Evolutionary conservation across 2,888 invertebrate genomes (phyloP).

Genomic region (Acleris emargana): DNA sequence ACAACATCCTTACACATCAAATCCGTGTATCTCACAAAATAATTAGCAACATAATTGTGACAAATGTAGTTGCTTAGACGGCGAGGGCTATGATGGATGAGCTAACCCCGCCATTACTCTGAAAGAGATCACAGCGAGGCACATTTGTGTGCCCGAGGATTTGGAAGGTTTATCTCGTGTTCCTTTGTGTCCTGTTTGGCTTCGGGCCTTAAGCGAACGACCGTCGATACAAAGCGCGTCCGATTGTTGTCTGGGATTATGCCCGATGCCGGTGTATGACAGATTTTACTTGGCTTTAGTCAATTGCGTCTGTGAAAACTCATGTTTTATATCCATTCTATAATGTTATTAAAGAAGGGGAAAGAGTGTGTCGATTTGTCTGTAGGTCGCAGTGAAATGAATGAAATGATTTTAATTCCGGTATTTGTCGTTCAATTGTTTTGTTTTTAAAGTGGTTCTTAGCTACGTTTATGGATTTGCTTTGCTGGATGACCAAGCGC

Average conservation of each 20-base stretch:
- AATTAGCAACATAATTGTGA: conserved; percentile 13
- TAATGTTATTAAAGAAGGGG: no score
- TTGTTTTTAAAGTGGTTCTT: no score
- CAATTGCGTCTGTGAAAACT: no score
- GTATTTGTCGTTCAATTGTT: no score
- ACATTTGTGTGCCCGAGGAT: conserved; percentile 63
- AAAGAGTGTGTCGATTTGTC: no score
- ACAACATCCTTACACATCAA: no score
- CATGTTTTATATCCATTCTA: no score
- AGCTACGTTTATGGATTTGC: no score
- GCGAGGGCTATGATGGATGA: conserved; percentile 33
- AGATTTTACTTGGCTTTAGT: conserved; percentile 17
- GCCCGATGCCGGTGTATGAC: conserved; percentile 28
- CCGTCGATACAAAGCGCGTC: conserved; percentile 17
- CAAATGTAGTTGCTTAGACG: conserved; percentile 23
- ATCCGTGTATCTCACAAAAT: background rate
- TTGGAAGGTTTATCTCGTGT: conserved; percentile 59
- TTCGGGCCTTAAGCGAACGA: conserved; percentile 43
- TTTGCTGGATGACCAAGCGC: no score
- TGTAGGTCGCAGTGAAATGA: no score
- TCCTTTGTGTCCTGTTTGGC: conserved; percentile 60
- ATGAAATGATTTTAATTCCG: no score
- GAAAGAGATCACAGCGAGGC: conserved; percentile 43
- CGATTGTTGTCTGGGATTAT: conserved; percentile 34
- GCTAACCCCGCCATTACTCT: conserved; percentile 25